Evolutionary conservation across 2,113 vertebrate genomes (phyloP).

Genomic region (Prolemur simus): DNA sequence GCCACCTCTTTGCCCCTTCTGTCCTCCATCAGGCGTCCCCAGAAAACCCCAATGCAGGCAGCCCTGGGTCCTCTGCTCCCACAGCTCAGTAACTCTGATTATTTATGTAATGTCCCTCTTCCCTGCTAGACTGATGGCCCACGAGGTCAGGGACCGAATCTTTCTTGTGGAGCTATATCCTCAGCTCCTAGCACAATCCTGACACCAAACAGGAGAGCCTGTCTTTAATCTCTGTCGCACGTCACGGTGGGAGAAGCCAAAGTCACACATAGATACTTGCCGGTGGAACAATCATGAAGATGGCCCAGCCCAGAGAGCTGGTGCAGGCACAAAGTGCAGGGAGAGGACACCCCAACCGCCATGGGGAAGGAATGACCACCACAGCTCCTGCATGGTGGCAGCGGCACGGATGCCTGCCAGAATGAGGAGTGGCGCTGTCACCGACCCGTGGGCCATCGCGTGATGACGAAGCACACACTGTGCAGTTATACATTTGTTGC

Average conservation of each 20-base stretch:
- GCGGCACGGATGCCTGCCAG: fast-evolving
- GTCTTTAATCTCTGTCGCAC: not conserved
- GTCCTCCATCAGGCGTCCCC: not conserved
- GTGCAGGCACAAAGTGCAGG: not conserved
- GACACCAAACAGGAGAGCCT: not conserved
- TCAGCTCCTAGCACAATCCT: not conserved
- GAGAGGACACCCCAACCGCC: fast-evolving
- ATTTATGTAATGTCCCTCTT: not conserved
- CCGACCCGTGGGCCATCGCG: fast-evolving
- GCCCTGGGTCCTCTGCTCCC: not conserved
- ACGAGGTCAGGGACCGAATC: not conserved
- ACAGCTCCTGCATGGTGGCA: fast-evolving
- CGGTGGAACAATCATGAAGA: not conserved
- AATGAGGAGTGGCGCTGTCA: not conserved
- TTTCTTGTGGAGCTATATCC: not conserved
- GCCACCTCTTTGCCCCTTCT: fast-evolving
- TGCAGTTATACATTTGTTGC: fast-evolving
- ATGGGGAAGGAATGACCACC: fast-evolving
- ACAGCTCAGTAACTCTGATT: fast-evolving
- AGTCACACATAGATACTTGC: fast-evolving
- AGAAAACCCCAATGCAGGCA: not conserved
- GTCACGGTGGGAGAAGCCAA: not conserved
- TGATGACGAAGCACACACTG: fast-evolving
- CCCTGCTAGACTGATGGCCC: not conserved
- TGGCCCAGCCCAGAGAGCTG: not conserved